Evolutionary conservation across 2,888 invertebrate genomes (phyloP), one percentile per base, ranked within the genome.

Genomic region (Atherix ibis): DNA sequence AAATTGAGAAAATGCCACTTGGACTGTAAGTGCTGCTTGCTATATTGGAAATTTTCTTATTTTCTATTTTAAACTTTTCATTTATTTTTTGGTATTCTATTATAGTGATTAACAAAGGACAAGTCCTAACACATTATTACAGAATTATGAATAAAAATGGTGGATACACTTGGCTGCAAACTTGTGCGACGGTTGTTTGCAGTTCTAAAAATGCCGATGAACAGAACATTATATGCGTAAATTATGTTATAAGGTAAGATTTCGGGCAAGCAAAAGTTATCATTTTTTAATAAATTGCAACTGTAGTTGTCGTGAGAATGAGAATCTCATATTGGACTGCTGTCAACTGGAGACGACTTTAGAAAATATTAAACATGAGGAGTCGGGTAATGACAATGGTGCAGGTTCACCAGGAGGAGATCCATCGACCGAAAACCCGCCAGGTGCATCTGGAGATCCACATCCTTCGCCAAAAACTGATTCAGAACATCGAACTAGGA

Each of bases 161-260:
- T 5, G 95, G 95, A 22, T 95, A 82, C 65, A 88, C 91, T 34
- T 95, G 94, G 94, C 65, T 95, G 51, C 94, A 94, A 63, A 91
- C 89, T 1, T 95, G 94, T 59, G 94, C 94, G 39, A 95, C 94
- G 1, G 88, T 94, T 27, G 85, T 95, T 37, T 92, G 89, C 65
- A 91, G 82, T 54, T 80, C 85, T 34, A 95, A 94, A 64, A 92
- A 91, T 53, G 84, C 87, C 5, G 94, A 95, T 43, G 94, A 95
- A 56, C 92, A 94, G 63, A 94, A 89, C 54, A 89, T 95, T 48
- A 91, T 95, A 45, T 92, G 92, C 56, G 91, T 95, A 51, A 92
- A 94, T 65, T 94, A 94, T 63, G 88, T 95, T 43, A 81, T 95
- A 52, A 92, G 89, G 91, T 91, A 65, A 17, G 35, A 2, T 2